Conservation (phyloP, 2,888 invertebrate genomes). For the Carabus problematicus region DNA sequence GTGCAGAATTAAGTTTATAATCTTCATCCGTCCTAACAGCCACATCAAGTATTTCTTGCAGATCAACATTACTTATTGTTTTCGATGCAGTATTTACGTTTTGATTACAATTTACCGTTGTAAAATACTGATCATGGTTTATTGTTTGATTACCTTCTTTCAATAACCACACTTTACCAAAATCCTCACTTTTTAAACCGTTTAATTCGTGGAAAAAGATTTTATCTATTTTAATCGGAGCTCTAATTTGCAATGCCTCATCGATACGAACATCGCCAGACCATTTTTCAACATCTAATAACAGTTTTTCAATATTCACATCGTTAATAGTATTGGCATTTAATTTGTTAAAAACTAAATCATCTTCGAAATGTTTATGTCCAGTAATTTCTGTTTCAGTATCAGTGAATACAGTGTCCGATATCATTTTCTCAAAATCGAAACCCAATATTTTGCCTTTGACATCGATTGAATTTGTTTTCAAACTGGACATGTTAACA, state of each 20-base stretch:
- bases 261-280: slow-evolving; percentile 44
- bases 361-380: slow-evolving; percentile 51
- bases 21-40: slow-evolving; percentile 57
- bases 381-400: slow-evolving; percentile 46
- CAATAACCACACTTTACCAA: slow-evolving; percentile 58
- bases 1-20: slow-evolving; percentile 54
- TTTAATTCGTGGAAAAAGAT: slow-evolving; percentile 59
- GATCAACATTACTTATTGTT: slow-evolving; percentile 56
- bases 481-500: slow-evolving; percentile 45
- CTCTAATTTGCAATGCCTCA: slow-evolving; percentile 44
- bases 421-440: slow-evolving; percentile 51
- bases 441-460: slow-evolving; percentile 50
- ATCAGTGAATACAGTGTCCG: slow-evolving; percentile 52
- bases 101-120: slow-evolving; percentile 53
- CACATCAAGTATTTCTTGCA: slow-evolving; percentile 54
- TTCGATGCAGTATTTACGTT: slow-evolving; percentile 54
- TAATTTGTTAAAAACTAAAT: slow-evolving; percentile 50
- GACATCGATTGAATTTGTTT: slow-evolving; percentile 43
- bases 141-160: slow-evolving; percentile 54
- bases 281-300: slow-evolving; percentile 38
- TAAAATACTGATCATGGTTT: slow-evolving; percentile 50
- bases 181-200: slow-evolving; percentile 55
- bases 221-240: slow-evolving; percentile 54
- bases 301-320: slow-evolving; percentile 39
- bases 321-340: slow-evolving; percentile 39